phyloP scores from a whole-genome alignment of 2,888 invertebrate genomes.

The Tetramorium bicarinatum region DNA sequence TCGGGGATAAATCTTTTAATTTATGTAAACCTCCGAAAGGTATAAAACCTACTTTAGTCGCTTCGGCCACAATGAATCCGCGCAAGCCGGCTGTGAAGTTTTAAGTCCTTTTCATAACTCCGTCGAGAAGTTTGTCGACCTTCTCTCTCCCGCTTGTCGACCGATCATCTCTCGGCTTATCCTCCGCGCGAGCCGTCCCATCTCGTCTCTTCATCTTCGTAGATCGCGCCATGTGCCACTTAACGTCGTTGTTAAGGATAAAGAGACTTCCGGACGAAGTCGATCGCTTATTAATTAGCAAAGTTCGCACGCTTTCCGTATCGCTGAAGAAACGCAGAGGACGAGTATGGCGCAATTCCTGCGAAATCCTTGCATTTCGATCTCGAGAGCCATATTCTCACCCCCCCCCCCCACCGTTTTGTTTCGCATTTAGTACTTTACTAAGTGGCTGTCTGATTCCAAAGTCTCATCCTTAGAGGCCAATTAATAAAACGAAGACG shows the following conservation, averaged over 20 bases:
- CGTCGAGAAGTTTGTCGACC: slow-evolving; percentile 46
- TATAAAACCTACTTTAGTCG: slow-evolving; percentile 45
- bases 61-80: slow-evolving; percentile 43
- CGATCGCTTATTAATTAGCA: slow-evolving; percentile 66
- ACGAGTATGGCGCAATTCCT: neutral
- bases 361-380: slow-evolving; percentile 5
- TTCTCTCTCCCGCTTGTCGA: slow-evolving; percentile 31
- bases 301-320: slow-evolving; percentile 64
- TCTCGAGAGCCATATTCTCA: slow-evolving; percentile 16
- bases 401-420: neutral
- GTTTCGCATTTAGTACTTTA: neutral
- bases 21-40: slow-evolving; percentile 43
- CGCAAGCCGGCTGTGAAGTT: slow-evolving; percentile 45
- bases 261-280: slow-evolving; percentile 48
- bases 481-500: neutral
- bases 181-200: neutral
- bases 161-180: slow-evolving; percentile 34
- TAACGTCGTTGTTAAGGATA: slow-evolving; percentile 39
- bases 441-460: neutral
- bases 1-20: slow-evolving; percentile 52
- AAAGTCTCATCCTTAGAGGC: slow-evolving; percentile 3
- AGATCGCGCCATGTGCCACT: slow-evolving; percentile 56
- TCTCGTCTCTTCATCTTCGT: slow-evolving; percentile 22
- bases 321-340: slow-evolving; percentile 49
- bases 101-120: slow-evolving; percentile 27